Base-by-base conservation (phyloP, 1,140 invertebrate genomes). In the Conus betulinus region DNA sequence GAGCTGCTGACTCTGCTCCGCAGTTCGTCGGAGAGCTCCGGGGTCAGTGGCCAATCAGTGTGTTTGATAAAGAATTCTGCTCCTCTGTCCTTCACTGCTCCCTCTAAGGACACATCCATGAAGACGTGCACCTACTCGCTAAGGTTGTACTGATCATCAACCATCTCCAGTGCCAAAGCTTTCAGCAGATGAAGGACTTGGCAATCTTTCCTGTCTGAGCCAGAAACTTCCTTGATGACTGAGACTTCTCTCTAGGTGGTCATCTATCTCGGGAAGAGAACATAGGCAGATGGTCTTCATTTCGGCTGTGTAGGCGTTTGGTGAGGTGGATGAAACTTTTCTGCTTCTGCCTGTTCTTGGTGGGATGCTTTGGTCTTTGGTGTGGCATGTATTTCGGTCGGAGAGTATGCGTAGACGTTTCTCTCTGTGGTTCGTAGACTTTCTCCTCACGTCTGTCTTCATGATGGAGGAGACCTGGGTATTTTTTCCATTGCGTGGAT, bases 401-500 rank as follows among this genome's bases (percentile, higher is more conserved):
- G 39, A 39, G 39, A 39, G 39, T 39, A 3, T 39, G 39, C 39
- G 39, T 39, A 39, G 39, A 39, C 0, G 39, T 39, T 39, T 39
- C 39, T 39, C 39, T 39, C 39, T 39, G 39, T 39, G 39, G 39
- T 39, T 39, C 39, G 25, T 23, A 25, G 76, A 78, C 11, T 25
- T 78, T 78, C 25, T 78, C 76, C 25, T 78, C 76, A 11, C 76
- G 15, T 25, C 76, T 78, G 10, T 78, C 76, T 25, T 78, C 23
- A 15, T 3, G 76, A 25, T 39, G 76, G n/a, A 39, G 11, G n/a
- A 1, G 76, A 23, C 76, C n/a, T 78, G 76, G 10, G 17, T 25
- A 23, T 25, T 25, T 88, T 88, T 55, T 88, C 87, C 67, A 74
- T 55, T 6, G 78, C 53, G 13, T 23, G 60, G n/a, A 74, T 88